A percentile compares a stretch with the other conserved stretches of the same genome.
Evolutionary conservation across 2,113 vertebrate genomes (phyloP).

Genomic region (Rutilus rutilus): DNA sequence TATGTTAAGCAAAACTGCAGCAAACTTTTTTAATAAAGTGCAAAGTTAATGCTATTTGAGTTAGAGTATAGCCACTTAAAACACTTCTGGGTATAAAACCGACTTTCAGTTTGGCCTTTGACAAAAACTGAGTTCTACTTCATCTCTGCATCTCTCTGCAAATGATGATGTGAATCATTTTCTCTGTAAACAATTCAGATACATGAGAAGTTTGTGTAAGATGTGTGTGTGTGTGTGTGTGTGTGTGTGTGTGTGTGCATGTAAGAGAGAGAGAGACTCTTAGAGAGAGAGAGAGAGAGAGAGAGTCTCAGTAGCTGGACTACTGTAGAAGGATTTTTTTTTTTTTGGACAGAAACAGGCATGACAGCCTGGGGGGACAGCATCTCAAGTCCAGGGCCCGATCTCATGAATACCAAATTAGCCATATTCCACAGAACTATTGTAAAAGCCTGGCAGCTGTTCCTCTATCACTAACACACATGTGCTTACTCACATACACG

Average conservation of each 20-base stretch:
- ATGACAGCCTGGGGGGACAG: slow-evolving; percentile 30
- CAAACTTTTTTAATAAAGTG: neutral
- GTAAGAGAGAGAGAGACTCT: no score
- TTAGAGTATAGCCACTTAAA: neutral
- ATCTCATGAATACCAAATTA: slow-evolving; percentile 57
- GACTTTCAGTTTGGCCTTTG: neutral
- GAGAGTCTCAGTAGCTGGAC: neutral
- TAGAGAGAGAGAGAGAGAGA: no score
- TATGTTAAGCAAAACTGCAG: neutral
- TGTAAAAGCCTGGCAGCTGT: slow-evolving; percentile 36
- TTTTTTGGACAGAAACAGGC: neutral
- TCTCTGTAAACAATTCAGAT: slow-evolving; percentile 14
- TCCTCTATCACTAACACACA: slow-evolving; percentile 19
- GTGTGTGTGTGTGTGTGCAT: neutral
- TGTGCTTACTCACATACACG: neutral
- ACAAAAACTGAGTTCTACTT: neutral
- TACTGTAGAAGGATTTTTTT: neutral
- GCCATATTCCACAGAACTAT: slow-evolving; percentile 35
- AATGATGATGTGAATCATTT: slow-evolving; percentile 13
- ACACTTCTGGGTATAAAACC: neutral
- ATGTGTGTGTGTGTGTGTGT: slow-evolving; percentile 21
- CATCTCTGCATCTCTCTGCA: neutral
- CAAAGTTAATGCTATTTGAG: neutral
- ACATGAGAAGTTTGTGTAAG: slow-evolving; percentile 4
- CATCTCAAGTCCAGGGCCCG: slow-evolving; percentile 19